phyloP scores from a whole-genome alignment of 2,113 vertebrate species.

The Egretta garzetta region DNA sequence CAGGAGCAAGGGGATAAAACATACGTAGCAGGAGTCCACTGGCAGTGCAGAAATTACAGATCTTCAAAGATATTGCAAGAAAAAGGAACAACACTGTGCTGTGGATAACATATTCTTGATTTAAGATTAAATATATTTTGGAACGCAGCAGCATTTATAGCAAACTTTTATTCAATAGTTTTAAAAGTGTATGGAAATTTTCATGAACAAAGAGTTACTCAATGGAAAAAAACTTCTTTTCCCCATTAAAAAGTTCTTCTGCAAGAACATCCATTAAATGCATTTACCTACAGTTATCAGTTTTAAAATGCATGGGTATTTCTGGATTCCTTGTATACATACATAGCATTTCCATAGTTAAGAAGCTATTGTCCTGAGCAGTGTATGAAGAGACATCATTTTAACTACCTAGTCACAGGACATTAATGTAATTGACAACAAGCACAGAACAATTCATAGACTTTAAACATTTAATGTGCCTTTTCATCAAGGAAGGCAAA shows the following conservation, averaged over 20 bases:
- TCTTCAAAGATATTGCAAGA: neutral
- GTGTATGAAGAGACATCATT: slow-evolving; percentile 31
- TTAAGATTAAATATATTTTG: slow-evolving; percentile 49
- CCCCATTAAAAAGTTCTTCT: slow-evolving; percentile 14
- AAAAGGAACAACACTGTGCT: neutral
- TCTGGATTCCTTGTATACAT: neutral
- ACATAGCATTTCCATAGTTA: slow-evolving; percentile 27
- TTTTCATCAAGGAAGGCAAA: slow-evolving; percentile 62
- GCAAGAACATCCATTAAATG: slow-evolving; percentile 20
- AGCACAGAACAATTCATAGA: slow-evolving; percentile 55
- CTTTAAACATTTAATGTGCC: slow-evolving; percentile 66
- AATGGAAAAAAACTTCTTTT: slow-evolving; percentile 20
- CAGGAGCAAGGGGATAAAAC: neutral
- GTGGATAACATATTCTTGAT: neutral
- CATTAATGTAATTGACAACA: slow-evolving; percentile 55
- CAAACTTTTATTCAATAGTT: slow-evolving; percentile 69
- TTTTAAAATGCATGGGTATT: slow-evolving; percentile 25
- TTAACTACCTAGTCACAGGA: slow-evolving; percentile 43
- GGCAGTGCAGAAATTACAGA: neutral
- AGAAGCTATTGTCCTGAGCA: slow-evolving; percentile 57
- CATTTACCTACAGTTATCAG: slow-evolving; percentile 18
- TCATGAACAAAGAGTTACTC: slow-evolving; percentile 43
- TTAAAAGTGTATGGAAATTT: slow-evolving; percentile 57
- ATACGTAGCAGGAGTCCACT: neutral
- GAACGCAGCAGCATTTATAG: slow-evolving; percentile 55